A percentile compares a stretch with the other conserved stretches of the same genome.
These are phyloP conservation scores for Cephus pulcher DNA, from an alignment of 2,888 invertebrate genomes.

Conservation along the genomic window DNA sequence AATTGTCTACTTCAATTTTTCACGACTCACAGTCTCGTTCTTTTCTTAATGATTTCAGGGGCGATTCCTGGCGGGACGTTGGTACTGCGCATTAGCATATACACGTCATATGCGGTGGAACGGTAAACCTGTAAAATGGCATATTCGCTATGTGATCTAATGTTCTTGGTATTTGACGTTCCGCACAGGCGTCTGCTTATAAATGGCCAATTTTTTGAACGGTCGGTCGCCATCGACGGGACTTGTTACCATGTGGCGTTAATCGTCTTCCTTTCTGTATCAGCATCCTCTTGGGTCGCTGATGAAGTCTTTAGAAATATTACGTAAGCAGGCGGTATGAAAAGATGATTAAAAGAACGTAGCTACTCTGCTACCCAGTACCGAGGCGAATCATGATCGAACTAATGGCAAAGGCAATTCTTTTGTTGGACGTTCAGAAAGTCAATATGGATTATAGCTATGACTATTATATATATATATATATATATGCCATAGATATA, in stretches of 20 bases:
- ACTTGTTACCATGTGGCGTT: not conserved
- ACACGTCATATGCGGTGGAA: constrained; percentile 24
- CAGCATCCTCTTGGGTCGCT: not conserved
- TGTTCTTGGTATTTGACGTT: constrained; percentile 29
- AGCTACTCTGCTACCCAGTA: not conserved
- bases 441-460: not conserved
- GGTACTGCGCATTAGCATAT: constrained; percentile 15
- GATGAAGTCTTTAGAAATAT: not conserved
- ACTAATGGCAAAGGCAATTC: not conserved
- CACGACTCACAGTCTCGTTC: not conserved
- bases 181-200: not conserved
- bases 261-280: not conserved
- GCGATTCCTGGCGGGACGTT: not conserved
- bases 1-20: not conserved
- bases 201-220: not conserved
- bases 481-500: not conserved
- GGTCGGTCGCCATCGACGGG: not conserved
- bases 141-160: constrained; percentile 31
- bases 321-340: not conserved
- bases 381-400: not conserved
- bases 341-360: not conserved
- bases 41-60: not conserved
- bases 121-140: constrained; percentile 22
- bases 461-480: not conserved
- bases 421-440: not conserved